A percentile compares a stretch with the other conserved stretches of the same genome.
These are phyloP conservation scores for Anableps anableps DNA, from an alignment of 2,797 vertebrate genomes.

Conservation along the genomic window DNA sequence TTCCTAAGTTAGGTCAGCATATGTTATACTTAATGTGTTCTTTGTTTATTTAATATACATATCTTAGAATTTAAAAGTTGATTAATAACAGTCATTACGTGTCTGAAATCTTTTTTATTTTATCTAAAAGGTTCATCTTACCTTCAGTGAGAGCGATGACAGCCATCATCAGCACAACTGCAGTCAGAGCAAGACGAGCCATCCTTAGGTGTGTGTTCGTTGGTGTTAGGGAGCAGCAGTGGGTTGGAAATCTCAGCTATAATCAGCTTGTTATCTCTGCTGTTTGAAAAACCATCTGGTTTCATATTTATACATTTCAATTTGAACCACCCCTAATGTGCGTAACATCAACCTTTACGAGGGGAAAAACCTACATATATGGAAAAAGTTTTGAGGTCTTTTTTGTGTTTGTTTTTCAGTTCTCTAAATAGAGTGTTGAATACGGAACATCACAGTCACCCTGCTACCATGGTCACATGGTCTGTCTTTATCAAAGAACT, in stretches of 20 bases:
- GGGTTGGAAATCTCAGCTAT: background rate
- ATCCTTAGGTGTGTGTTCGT: constrained; percentile 47
- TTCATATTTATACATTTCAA: constrained; percentile 33
- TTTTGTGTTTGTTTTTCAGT: background rate
- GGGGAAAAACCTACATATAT: constrained; percentile 4
- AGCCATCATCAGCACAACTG: constrained; percentile 64
- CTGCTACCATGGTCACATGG: background rate
- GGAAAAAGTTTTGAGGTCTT: background rate
- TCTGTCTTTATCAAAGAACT: background rate
- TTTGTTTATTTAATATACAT: background rate
- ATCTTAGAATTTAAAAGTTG: background rate
- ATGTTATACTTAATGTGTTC: background rate
- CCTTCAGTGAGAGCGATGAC: constrained; percentile 69
- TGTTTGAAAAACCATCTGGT: background rate
- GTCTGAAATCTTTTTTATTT: background rate
- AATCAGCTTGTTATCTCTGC: constrained; percentile 6
- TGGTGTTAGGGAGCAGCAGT: background rate
- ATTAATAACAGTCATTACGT: background rate
- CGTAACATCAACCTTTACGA: too few species aligned
- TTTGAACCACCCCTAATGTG: too few species aligned
- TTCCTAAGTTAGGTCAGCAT: background rate
- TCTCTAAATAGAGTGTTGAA: background rate
- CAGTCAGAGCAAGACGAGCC: constrained; percentile 69
- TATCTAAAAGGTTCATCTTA: constrained; percentile 31
- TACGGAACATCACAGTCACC: too few species aligned